Base-by-base conservation (phyloP, 1,140 invertebrate genomes). In the Bombus soroeensis region DNA sequence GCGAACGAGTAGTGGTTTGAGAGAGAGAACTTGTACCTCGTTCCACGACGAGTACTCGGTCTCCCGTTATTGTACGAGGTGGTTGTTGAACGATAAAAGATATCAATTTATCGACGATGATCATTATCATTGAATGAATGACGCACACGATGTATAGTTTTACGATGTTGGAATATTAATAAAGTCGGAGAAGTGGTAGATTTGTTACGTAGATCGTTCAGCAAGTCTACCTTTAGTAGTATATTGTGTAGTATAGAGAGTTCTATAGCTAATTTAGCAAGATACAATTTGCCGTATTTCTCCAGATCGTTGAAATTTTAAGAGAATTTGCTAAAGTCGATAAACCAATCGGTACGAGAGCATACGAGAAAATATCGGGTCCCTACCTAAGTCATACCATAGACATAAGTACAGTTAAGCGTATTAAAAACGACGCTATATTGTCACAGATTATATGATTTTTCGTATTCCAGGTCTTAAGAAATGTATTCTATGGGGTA, bases 381-480 rank as follows among this genome's bases (percentile, higher is more conserved):
- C 43, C 28, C 10, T 53, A 13, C 43, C 32, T 15, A 57, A 47
- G 32, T 41, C 12, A 39, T 22, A 57, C 10, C 13, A 18, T 81
- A 83, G 59, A 37, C 32, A 39, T 76, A 79, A 79, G 41, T 76
- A 75, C 22, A 66, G 70, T 85, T 88, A 86, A 86, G 83, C 75
- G 81, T 25, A 88, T 62, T 66, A 72, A 83, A 88, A 75, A 68
- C 72, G 80, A 90, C 75, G 83, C 81, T 88, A 88, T 89, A 93
- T 88, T 93, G 72, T 92, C 89, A 90, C 88, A 90, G 91, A 93
- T 91, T 93, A 91, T 91, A 91, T 94, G 86, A 89, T 93, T 91
- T 93, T 94, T 94, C 91, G 92, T 68, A 93, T 94, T 94, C 86
- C 93, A 94, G 93, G 92, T 93, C 92, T 94, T 92, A 92, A 93